These are phyloP conservation scores for Melanerpes formicivorus DNA, from an alignment of 2,113 vertebrate species.

Conservation along the genomic window DNA sequence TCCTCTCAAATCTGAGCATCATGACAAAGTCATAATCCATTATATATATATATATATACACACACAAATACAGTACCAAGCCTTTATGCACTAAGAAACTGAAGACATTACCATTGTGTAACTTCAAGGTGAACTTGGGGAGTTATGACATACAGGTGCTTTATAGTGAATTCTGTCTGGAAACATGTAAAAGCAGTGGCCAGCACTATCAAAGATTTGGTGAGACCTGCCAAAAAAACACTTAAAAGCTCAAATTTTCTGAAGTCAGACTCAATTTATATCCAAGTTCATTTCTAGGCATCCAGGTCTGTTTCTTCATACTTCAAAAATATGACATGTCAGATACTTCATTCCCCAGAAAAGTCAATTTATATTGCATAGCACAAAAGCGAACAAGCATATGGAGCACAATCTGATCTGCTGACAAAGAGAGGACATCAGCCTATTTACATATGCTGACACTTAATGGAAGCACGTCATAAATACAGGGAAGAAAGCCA, in stretches of 20 bases:
- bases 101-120: neutral
- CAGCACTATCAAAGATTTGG: neutral
- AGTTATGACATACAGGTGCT: neutral
- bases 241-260: neutral
- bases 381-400: neutral
- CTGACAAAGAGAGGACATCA: neutral
- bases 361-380: neutral
- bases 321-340: neutral
- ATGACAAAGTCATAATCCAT: neutral
- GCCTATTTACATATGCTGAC: neutral
- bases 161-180: neutral
- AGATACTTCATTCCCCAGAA: neutral
- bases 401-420: neutral
- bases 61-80: neutral
- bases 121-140: neutral
- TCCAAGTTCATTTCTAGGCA: neutral
- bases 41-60: no score
- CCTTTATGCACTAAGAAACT: neutral
- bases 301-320: neutral
- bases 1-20: neutral
- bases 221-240: neutral
- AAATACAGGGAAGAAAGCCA: neutral
- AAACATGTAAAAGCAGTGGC: neutral
- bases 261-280: neutral
- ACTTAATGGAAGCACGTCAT: neutral